Conservation (phyloP, 37 sponge, comb jelly and placozoan genomes). For the Cliona cf. orientalis region DNA sequence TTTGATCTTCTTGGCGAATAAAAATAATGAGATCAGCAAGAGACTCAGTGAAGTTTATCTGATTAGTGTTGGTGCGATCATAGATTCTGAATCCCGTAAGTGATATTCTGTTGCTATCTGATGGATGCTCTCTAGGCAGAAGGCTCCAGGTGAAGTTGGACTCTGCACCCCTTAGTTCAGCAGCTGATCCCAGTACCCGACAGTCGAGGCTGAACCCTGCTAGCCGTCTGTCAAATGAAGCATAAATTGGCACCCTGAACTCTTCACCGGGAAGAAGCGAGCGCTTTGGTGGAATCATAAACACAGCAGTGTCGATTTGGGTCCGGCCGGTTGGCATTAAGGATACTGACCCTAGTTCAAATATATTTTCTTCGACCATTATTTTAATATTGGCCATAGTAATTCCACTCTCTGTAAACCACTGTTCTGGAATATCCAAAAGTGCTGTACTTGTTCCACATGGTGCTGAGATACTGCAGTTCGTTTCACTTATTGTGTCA, state of each 20-base stretch:
- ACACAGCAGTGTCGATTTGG: not conserved
- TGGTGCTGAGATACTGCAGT: too few species aligned
- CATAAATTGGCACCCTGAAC: slow-evolving; percentile 15
- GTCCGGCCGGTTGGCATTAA: not conserved
- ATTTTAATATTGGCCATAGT: not conserved
- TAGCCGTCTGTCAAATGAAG: slow-evolving; percentile 8
- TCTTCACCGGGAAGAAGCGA: slow-evolving; percentile 19
- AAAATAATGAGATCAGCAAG: not conserved
- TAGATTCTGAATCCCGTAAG: slow-evolving; percentile 50
- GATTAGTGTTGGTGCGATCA: not conserved
- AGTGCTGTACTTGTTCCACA: slow-evolving; percentile 14
- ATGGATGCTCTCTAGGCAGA: not conserved
- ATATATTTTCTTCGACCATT: not conserved
- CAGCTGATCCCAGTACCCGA: not conserved
- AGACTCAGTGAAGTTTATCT: slow-evolving; percentile 1
- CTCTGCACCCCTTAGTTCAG: not conserved
- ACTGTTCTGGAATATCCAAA: not conserved
- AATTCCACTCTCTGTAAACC: slow-evolving; percentile 2
- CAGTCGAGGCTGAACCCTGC: slow-evolving; percentile 34
- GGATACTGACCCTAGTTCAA: not conserved
- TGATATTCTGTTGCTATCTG: not conserved
- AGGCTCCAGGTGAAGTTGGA: slow-evolving; percentile 24
- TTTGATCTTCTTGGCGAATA: not conserved
- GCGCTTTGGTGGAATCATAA: slow-evolving; percentile 11
- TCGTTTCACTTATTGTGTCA: not conserved